Base-by-base conservation (phyloP, 1,140 invertebrate species). In the Trialeurodes vaporariorum region DNA sequence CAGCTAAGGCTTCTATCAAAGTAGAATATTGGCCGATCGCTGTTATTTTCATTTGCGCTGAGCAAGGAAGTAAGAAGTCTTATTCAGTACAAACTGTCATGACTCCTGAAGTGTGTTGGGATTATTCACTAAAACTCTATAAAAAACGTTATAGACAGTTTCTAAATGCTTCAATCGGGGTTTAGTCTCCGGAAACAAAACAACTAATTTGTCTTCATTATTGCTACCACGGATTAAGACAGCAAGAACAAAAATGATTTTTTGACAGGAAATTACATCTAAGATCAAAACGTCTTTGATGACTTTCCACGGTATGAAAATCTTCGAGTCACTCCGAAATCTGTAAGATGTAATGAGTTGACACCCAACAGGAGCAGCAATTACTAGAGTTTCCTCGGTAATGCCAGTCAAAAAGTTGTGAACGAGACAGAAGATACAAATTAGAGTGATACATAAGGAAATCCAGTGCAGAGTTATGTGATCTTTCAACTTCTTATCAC, bases 301-400 rank as follows among this genome's bases (percentile, higher is more conserved):
- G 26, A 49, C 58, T 5, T 66, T 26, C 66, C 68, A 67, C 40
- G 63, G 65, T 24, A 71, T 12, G 60, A 71, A 68, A 49, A 66
- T 61, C 17, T 63, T 61, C 25, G 13, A 58, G 63, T 65, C 66
- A 71, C 68, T 67, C 68, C 70, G 69, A 69, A 76, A 61, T 9
- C 67, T 49, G 22, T 63, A 70, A 13, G 67, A 65, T 25, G 67
- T 66, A 13, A 65, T 70, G 1, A 70, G 34, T 21, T 70, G 70
- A 22, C 68, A 23, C 34, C 70, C 70, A 61, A 70, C 63, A 2
- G 70, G 70, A 21, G 68, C 67, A 25, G 26, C 59, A 27, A 70
- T 49, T 5, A 66, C 25, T 21, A 70, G 62, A n/a, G 70, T 63
- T 65, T 70, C 70, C 11, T 70, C 71, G 59, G 25, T 65, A 73